Evolutionary conservation across 2,113 vertebrate genomes (phyloP).

Genomic region (Neopipo cinnamomea): DNA sequence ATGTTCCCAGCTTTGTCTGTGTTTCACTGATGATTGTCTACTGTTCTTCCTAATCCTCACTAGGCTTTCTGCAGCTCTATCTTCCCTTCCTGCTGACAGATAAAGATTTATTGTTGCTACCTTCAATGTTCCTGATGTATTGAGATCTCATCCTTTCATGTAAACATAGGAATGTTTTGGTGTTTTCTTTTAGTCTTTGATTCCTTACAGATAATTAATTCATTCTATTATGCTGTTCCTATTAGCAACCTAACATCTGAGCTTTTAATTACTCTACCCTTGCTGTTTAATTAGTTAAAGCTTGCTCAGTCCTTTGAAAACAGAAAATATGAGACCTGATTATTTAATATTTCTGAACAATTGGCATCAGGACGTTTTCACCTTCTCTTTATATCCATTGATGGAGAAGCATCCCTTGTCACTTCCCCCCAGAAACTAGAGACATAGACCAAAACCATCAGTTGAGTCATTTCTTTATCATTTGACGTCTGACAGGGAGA

Average conservation of each 20-base stretch:
- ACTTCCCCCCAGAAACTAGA: neutral
- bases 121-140: neutral
- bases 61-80: constrained; percentile 35
- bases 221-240: neutral
- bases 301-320: neutral
- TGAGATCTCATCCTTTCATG: neutral
- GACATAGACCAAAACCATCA: neutral
- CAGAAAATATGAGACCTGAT: neutral
- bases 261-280: constrained; percentile 7
- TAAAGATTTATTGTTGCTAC: constrained; percentile 14
- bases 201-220: neutral
- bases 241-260: neutral
- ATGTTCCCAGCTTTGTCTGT: constrained; percentile 59
- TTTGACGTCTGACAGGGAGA: neutral
- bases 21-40: constrained; percentile 42
- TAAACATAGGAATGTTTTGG: neutral
- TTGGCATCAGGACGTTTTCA: neutral
- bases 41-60: constrained; percentile 49
- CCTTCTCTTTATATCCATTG: neutral
- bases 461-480: neutral
- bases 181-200: neutral
- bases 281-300: constrained; percentile 7
- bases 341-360: neutral
- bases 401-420: neutral
- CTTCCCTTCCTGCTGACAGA: constrained; percentile 22